A percentile compares a stretch with the other conserved stretches of the same genome.
Conservation (phyloP, 2,888 invertebrate genomes). For the Melangyna quadrimaculata region DNA sequence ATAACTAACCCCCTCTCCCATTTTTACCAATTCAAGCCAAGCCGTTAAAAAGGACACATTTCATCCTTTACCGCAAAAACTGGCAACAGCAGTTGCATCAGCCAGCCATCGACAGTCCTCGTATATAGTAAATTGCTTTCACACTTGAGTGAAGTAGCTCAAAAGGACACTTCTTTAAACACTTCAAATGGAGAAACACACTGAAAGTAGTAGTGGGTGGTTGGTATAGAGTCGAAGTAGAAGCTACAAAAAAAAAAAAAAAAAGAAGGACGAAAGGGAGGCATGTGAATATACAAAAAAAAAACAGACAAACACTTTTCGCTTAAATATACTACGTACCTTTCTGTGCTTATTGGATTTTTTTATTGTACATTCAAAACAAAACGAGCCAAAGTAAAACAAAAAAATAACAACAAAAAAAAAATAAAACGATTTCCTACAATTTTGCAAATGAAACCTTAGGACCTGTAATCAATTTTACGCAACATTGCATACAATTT, state of each 20-base stretch:
- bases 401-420: too few relatives aligned
- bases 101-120: constrained; percentile 55
- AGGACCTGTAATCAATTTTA: constrained; percentile 54
- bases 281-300: constrained; percentile 48
- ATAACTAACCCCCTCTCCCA: neutral
- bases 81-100: constrained; percentile 51
- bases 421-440: neutral
- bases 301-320: constrained; percentile 9
- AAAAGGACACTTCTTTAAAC: constrained; percentile 70
- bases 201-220: neutral
- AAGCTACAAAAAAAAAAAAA: neutral
- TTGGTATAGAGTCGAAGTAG: neutral
- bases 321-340: neutral
- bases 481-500: constrained; percentile 44
- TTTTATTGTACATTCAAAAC: neutral
- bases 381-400: too few relatives aligned
- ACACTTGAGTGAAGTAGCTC: constrained; percentile 70
- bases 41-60: constrained; percentile 33
- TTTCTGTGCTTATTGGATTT: constrained; percentile 46
- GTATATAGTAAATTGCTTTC: constrained; percentile 68
- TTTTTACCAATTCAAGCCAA: constrained; percentile 47
- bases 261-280: constrained; percentile 3
- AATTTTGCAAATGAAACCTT: constrained; percentile 37
- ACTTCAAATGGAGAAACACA: constrained; percentile 66
- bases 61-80: constrained; percentile 46